A percentile compares a stretch with the other conserved stretches of the same genome.
Evolutionary conservation across 2,888 invertebrate genomes (phyloP).

Genomic region (Ceratothoa steindachneri): DNA sequence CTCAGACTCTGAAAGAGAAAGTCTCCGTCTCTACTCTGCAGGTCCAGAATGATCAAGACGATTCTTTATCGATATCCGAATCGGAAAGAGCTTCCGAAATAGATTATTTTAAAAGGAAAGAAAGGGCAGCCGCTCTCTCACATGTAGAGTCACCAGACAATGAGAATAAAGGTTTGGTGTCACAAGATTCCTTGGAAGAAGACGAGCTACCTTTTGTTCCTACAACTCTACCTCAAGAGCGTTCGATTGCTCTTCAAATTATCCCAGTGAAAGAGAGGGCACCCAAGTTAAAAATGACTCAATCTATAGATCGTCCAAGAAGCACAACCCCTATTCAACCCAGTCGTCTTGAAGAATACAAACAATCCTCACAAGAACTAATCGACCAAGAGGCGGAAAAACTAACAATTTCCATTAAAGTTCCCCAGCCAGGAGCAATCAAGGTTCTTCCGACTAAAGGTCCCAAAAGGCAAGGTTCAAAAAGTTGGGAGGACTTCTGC

Average conservation of each 20-base stretch:
- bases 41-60: not conserved
- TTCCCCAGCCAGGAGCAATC: conserved; percentile 32
- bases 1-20: not conserved
- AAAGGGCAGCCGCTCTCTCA: conserved; percentile 56
- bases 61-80: conserved; percentile 58
- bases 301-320: conserved; percentile 69
- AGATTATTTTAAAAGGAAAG: conserved; percentile 53
- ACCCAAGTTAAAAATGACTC: conserved; percentile 57
- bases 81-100: conserved; percentile 69
- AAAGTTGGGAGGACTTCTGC: conserved; percentile 55
- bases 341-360: conserved; percentile 68
- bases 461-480: conserved; percentile 57
- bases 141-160: conserved; percentile 62
- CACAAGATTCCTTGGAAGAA: conserved; percentile 73
- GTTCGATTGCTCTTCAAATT: conserved; percentile 73
- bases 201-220: conserved; percentile 78
- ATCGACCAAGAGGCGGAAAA: conserved; percentile 23
- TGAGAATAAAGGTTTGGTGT: conserved; percentile 58
- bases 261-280: conserved; percentile 70
- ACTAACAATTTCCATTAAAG: conserved; percentile 35
- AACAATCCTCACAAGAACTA: conserved; percentile 30
- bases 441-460: conserved; percentile 51
- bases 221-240: conserved; percentile 80
- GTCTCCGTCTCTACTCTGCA: not conserved
- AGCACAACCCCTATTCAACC: conserved; percentile 70